phyloP scores from a whole-genome alignment of 2,797 vertebrate genomes.

The Hippoglossus hippoglossus region DNA sequence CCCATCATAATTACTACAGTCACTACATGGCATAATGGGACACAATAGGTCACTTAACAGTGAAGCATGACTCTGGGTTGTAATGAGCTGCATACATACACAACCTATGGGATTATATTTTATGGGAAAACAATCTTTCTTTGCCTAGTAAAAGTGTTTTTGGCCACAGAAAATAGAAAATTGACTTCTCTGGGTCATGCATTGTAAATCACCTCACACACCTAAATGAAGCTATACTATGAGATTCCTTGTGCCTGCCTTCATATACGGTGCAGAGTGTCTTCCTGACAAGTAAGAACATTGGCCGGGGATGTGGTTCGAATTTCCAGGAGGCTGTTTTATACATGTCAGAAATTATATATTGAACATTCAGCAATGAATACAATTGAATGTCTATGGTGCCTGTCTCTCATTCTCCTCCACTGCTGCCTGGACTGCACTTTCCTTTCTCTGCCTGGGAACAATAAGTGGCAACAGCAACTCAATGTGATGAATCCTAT shows the following conservation, averaged over 20 bases:
- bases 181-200: background rate
- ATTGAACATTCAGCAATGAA: conserved; percentile 25
- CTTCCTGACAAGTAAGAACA: conserved; percentile 2
- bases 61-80: background rate
- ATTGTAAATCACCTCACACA: conserved; percentile 7
- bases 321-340: conserved; percentile 4
- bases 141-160: background rate
- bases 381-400: conserved; percentile 19
- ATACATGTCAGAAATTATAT: conserved; percentile 20
- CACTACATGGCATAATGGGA: background rate
- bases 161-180: background rate
- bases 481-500: conserved; percentile 71
- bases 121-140: background rate
- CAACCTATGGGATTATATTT: background rate
- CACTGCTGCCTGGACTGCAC: conserved; percentile 13
- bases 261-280: background rate
- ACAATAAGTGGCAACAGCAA: conserved; percentile 66
- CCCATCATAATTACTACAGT: background rate
- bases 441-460: conserved; percentile 58
- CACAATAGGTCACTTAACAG: background rate
- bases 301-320: conserved; percentile 12
- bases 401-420: conserved; percentile 35
- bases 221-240: conserved; percentile 10
- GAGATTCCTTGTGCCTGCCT: background rate
- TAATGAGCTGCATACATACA: background rate